These are phyloP conservation scores for Callyntrura guangdongensis DNA, from an alignment of 2,888 invertebrate species.

Conservation along the genomic window DNA sequence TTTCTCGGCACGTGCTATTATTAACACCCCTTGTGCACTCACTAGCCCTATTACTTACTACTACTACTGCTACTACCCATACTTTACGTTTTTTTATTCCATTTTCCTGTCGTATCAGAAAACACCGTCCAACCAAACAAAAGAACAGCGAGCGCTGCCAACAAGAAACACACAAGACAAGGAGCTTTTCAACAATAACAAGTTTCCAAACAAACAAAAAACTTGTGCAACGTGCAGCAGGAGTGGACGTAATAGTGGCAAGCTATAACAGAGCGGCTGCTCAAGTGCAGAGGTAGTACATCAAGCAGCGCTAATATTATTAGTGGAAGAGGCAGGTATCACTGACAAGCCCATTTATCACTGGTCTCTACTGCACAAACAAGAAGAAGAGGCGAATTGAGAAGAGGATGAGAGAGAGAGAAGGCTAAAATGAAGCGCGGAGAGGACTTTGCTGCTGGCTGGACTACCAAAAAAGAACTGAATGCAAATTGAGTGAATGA, in stretches of 20 bases:
- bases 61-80: not conserved
- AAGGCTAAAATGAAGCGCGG: not conserved
- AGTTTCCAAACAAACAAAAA: not conserved
- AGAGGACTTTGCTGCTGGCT: constrained; percentile 8
- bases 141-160: not conserved
- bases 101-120: not conserved
- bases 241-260: not conserved
- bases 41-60: not conserved
- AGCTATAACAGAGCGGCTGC: not conserved
- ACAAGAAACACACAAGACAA: not conserved
- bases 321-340: constrained; percentile 41
- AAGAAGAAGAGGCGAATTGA: not conserved
- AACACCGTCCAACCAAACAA: not conserved
- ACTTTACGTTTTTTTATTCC: constrained; percentile 15
- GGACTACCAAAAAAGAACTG: constrained; percentile 54
- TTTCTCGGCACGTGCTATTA: constrained; percentile 73
- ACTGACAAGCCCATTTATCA: constrained; percentile 61
- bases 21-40: constrained; percentile 37
- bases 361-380: not conserved
- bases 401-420: not conserved
- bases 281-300: not conserved
- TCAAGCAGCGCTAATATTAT: not conserved
- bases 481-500: constrained; percentile 12
- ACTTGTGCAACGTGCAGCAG: not conserved
- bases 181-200: not conserved